Evolutionary conservation across 2,797 vertebrate genomes (phyloP).

Genomic region (Crotalus adamanteus): DNA sequence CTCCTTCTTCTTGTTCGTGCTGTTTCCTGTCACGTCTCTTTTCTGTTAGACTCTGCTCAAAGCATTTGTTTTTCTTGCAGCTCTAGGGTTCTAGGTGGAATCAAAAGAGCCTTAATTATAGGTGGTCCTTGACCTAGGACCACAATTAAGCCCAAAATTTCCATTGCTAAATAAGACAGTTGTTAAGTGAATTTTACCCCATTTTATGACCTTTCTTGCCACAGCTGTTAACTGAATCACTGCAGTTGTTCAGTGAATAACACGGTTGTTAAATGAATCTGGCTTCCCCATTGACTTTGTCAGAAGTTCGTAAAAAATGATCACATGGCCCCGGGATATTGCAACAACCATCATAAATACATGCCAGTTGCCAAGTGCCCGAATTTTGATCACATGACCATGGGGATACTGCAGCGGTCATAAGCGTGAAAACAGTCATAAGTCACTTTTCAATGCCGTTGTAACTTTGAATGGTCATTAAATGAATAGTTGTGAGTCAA

Average conservation of each 20-base stretch:
- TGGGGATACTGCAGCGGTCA: background rate
- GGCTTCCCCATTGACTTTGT: no score
- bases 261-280: no score
- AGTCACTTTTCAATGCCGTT: background rate
- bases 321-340: no score
- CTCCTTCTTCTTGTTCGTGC: background rate
- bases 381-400: background rate
- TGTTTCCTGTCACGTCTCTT: background rate
- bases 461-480: background rate
- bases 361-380: background rate
- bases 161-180: background rate
- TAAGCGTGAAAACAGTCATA: background rate
- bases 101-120: background rate
- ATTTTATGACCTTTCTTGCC: no score
- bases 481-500: background rate
- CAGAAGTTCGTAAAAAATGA: no score
- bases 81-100: background rate
- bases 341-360: background rate
- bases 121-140: no score
- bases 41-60: background rate
- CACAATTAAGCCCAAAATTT: background rate
- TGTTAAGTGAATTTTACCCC: background rate
- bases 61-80: background rate
- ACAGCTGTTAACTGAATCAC: no score
- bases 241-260: no score